Conservation (phyloP, 1,140 invertebrate species). For the Camponotus vicinus region DNA sequence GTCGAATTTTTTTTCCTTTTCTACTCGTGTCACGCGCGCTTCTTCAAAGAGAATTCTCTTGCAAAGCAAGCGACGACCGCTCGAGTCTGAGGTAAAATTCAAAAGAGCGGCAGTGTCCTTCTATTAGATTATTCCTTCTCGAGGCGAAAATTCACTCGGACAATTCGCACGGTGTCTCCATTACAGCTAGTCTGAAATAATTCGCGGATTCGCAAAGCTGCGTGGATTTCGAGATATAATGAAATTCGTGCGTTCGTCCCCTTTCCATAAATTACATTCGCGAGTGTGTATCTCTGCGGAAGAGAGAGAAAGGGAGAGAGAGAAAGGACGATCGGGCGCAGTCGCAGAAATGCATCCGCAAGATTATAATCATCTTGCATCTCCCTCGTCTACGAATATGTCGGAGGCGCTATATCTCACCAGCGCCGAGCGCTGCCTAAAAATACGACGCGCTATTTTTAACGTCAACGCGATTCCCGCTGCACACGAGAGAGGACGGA, state of each 20-base stretch:
- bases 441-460: slow-evolving; percentile 77
- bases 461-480: slow-evolving; percentile 52
- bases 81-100: no score
- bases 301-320: neutral
- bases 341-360: slow-evolving; percentile 19
- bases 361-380: slow-evolving; percentile 65
- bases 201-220: neutral
- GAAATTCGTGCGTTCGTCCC: neutral
- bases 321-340: neutral
- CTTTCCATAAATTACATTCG: neutral
- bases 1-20: neutral
- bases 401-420: slow-evolving; percentile 43
- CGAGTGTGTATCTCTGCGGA: neutral
- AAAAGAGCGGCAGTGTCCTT: neutral
- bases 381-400: slow-evolving; percentile 52
- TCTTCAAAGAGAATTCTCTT: neutral
- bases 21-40: neutral
- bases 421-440: slow-evolving; percentile 67
- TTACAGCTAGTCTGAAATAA: neutral
- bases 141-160: no score
- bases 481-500: slow-evolving; percentile 43
- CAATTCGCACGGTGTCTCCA: neutral
- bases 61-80: neutral
- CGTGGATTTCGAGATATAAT: neutral
- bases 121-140: no score